A percentile compares a stretch with the other conserved stretches of the same genome.
phyloP scores from a whole-genome alignment of 2,888 invertebrate species.

The Conistra vaccinii region DNA sequence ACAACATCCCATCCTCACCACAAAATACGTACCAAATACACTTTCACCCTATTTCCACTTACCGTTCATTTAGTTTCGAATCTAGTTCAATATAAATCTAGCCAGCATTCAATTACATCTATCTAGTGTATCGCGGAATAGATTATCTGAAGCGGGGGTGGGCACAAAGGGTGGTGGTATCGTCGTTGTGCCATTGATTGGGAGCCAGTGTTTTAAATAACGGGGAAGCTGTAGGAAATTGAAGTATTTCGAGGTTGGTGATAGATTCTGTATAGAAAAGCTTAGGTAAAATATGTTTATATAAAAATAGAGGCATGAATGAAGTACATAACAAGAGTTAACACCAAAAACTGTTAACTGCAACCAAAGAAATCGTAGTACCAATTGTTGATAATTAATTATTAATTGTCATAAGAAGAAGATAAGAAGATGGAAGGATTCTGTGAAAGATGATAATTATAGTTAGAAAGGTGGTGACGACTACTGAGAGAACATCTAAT shows the following conservation, averaged over 20 bases:
- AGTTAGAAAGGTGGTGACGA: too few relatives aligned
- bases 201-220: constrained; percentile 45
- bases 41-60: constrained; percentile 1
- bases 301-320: too few relatives aligned
- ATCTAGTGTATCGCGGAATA: constrained; percentile 72
- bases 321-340: too few relatives aligned
- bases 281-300: background rate
- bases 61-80: constrained; percentile 32
- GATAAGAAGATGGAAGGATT: too few relatives aligned
- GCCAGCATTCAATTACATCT: constrained; percentile 75
- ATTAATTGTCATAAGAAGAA: too few relatives aligned
- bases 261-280: background rate
- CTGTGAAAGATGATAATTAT: too few relatives aligned
- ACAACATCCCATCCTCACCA: background rate
- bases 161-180: constrained; percentile 53
- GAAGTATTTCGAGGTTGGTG: background rate
- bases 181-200: constrained; percentile 56
- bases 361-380: too few relatives aligned
- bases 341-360: too few relatives aligned
- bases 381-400: too few relatives aligned
- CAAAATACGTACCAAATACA: constrained; percentile 14
- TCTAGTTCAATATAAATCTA: constrained; percentile 73
- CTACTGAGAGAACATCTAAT: too few relatives aligned
- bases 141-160: constrained; percentile 65
- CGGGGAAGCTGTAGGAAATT: constrained; percentile 1